Evolutionary conservation across 2,113 vertebrate species (phyloP), one percentile per base, ranked within the genome.

Genomic region (Pelobates fuscus): DNA sequence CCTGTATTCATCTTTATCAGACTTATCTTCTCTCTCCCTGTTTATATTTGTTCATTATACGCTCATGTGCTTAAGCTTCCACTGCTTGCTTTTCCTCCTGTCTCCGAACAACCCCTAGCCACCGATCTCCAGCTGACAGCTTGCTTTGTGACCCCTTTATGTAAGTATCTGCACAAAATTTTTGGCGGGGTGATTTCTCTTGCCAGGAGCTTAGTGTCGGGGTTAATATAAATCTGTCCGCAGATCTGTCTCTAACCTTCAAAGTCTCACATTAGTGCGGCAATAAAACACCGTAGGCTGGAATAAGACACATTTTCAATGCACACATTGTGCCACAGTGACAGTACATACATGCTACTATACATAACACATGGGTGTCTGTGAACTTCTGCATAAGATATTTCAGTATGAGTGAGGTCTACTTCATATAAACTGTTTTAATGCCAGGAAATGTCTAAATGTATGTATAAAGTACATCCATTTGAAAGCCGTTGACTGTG

Each of bases 171-270:
- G 58, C 37, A 67, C 55, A 66, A 70, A 70, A 21, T 67, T 32
- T 23, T 41, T 23, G 26, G 52, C 54, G 57, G 64, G 49, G 43
- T 29, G 57, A 71, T 21, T 61, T 61, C 68, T 72, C 21, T 63
- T 63, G 59, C 24, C 20, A n/a, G 70, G 70, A 71, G 70, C 57
- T 46, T 60, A 43, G 55, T 71, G 69, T 61, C 69, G 24, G 69
- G 69, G 69, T 71, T 62, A 71, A 71, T 71, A 49, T 71, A 37
- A 62, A 27, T 71, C 52, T 44, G 54, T 70, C 59, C 59, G 41
- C 25, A 58, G 58, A 72, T 72, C 43, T 72, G 41, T 63, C 59
- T 72, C 43, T 52, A 52, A 72, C 59, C 70, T 63, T 63, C 26
- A 62, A 24, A n/a, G 60, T 72, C 70, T 71, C 43, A 41, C 24